Evolutionary conservation across 2,113 vertebrate species (phyloP), one percentile per base, ranked within the genome.

Genomic region (Neogale vison): DNA sequence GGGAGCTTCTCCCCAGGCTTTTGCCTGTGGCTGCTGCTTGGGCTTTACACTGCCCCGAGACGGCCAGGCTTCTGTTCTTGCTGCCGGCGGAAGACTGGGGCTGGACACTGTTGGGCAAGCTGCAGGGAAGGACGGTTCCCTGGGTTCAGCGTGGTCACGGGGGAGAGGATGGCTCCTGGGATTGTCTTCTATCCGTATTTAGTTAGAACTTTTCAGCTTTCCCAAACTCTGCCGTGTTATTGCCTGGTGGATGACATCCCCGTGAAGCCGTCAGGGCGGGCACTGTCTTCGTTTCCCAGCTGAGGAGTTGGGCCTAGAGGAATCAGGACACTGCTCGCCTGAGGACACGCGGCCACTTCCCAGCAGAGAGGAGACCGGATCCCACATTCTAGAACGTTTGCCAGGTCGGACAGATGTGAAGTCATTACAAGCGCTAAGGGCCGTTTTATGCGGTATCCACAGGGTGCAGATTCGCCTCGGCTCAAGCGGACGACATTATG

Each of bases 201-300:
- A 42, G 63, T 93, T 74, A 42, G 63, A 92, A 77, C 39, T 59
- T 85, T 85, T 15, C n/a, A 15, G 36, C 59, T 77, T 85, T 67
- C 63, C 39, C 36, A 50, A 47, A 67, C 74, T 50, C 36, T 29
- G 24, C 24, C 21, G 2, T 7, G 0, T 59, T 8, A 2, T 61
- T n/a, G 34, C 94, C 21, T 57, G 59, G 21, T 72, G 42, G 29
- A 85, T 50, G 57, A 5, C 34, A 34, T 42, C 52, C 26, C 76
- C 21, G 17, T 55, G 95, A 80, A 71, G 31, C 29, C 67, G 59
- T 24, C n/a, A 81, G 81, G 81, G 83, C 12, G 87, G 55, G 45
- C 39, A 6, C 8, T n/a, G 13, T 42, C 69, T 90, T 83, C 57
- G 24, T 74, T 89, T 97, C 63, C 71, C 21, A 83, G 72, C 42